Conservation (phyloP, 2,797 vertebrate species). For the Fringilla coelebs region DNA sequence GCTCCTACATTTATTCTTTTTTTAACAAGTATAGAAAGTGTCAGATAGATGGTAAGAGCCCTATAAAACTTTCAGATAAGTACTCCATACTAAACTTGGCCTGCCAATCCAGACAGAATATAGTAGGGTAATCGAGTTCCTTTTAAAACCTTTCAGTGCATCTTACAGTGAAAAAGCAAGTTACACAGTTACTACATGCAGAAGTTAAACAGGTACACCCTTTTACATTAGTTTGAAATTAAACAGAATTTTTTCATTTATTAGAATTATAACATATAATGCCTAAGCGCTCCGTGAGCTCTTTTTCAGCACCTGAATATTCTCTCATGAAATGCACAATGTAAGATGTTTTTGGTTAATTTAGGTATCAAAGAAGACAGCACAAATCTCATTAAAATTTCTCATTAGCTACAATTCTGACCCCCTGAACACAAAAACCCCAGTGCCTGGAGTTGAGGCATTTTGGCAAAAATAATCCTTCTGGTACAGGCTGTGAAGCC, state of each 20-base stretch:
- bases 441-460: slow-evolving; percentile 20
- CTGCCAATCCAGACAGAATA: neutral
- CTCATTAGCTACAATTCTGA: slow-evolving; percentile 70
- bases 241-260: slow-evolving; percentile 63
- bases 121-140: neutral
- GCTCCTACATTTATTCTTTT: neutral
- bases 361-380: slow-evolving; percentile 69
- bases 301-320: slow-evolving; percentile 50
- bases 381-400: slow-evolving; percentile 74
- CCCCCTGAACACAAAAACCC: slow-evolving; percentile 59
- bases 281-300: slow-evolving; percentile 50
- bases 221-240: slow-evolving; percentile 38
- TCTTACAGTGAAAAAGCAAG: neutral
- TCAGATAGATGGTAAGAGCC: neutral
- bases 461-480: slow-evolving; percentile 63
- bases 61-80: neutral
- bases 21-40: neutral
- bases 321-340: slow-evolving; percentile 47
- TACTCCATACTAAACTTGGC: neutral
- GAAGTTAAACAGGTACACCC: neutral
- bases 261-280: slow-evolving; percentile 64
- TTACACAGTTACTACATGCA: fast-evolving
- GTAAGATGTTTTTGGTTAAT: slow-evolving; percentile 62
- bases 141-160: neutral
- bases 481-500: neutral